Conservation (phyloP, 2,888 invertebrate genomes). For the Laspeyria flexula region DNA sequence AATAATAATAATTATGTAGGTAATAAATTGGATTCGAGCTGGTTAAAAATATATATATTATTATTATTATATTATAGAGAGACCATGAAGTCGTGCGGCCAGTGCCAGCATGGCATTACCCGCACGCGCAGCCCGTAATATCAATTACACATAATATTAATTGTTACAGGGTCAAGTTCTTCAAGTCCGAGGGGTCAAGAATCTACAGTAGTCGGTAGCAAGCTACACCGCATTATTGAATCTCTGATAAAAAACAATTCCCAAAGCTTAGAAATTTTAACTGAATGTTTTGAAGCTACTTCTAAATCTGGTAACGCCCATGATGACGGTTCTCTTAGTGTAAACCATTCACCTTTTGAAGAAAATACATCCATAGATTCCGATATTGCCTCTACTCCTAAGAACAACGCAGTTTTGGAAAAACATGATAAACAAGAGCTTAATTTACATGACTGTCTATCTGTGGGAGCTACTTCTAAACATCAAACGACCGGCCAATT, state of each 20-base stretch:
- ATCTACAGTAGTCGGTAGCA: conserved; percentile 56
- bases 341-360: conserved; percentile 36
- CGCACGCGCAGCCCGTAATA: no score
- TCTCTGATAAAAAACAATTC: conserved; percentile 48
- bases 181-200: conserved; percentile 54
- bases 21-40: no score
- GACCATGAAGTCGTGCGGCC: no score
- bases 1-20: no score
- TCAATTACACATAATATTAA: no score
- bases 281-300: conserved; percentile 49
- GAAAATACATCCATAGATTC: conserved; percentile 50
- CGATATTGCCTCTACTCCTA: conserved; percentile 56
- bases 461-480: conserved; percentile 62
- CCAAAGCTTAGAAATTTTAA: conserved; percentile 43
- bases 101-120: no score
- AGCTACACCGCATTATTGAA: conserved; percentile 60
- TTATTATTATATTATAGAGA: no score
- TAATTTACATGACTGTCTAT: conserved; percentile 55
- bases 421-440: conserved; percentile 41
- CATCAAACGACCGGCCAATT: conserved; percentile 65
- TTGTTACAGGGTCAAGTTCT: conserved; percentile 53
- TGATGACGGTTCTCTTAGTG: conserved; percentile 25
- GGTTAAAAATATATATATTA: no score
- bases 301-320: conserved; percentile 33
- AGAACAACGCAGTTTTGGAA: conserved; percentile 4